A percentile compares a stretch with the other conserved stretches of the same genome.
Conservation (phyloP, 2,888 invertebrate species). For the Strigamia maritima region DNA sequence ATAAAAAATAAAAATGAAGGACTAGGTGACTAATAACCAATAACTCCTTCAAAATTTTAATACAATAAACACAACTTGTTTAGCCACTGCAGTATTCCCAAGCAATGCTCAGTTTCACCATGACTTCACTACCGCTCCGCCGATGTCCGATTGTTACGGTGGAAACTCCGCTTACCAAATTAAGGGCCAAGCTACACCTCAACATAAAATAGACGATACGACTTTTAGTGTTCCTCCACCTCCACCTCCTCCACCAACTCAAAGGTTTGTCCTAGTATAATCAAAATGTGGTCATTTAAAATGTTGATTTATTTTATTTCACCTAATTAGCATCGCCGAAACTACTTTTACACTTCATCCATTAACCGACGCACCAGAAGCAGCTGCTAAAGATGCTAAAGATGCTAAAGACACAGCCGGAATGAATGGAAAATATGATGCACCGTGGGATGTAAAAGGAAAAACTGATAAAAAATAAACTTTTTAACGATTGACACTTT, state of each 20-base stretch:
- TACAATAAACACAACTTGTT: neutral
- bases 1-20: too few species aligned
- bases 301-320: neutral
- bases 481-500: too few species aligned
- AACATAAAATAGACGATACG: neutral
- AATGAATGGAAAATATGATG: neutral
- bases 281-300: neutral
- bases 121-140: neutral
- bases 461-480: neutral
- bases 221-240: neutral
- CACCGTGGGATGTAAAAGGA: neutral
- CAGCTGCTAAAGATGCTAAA: neutral
- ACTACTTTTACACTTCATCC: neutral
- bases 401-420: neutral
- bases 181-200: neutral
- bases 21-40: neutral
- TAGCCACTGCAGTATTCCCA: neutral
- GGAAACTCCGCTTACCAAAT: neutral
- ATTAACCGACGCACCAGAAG: neutral
- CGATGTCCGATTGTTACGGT: slow-evolving; percentile 10
- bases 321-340: neutral
- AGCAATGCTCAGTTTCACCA: neutral
- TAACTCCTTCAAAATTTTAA: too few species aligned
- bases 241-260: neutral
- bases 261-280: neutral